Conservation (phyloP, 2,113 vertebrate genomes). For the Malurus cyaneus region DNA sequence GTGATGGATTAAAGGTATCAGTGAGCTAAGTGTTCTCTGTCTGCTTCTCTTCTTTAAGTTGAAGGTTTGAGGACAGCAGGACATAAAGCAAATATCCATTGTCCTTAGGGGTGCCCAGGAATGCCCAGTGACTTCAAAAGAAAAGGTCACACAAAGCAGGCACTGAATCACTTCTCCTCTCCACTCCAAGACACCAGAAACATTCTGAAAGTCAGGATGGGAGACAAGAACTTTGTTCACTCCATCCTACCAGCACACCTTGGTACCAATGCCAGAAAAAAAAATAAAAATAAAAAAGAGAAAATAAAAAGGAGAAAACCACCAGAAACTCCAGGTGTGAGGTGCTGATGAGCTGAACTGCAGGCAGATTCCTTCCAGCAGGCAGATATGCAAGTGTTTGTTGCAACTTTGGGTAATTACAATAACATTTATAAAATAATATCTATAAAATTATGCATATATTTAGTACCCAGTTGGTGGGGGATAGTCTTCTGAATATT, state of each 20-base stretch:
- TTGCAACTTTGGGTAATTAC: too few relatives aligned
- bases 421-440: too few relatives aligned
- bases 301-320: background rate
- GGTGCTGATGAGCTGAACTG: rapidly evolving
- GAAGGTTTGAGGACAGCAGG: background rate
- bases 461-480: background rate
- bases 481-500: background rate
- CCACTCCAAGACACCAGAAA: background rate
- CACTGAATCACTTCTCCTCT: background rate
- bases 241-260: background rate
- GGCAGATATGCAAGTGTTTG: background rate
- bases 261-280: background rate
- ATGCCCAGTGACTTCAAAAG: background rate
- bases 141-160: rapidly evolving
- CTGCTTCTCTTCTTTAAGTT: background rate
- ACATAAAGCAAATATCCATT: rapidly evolving
- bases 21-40: background rate
- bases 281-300: background rate
- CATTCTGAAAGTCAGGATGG: background rate
- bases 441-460: too few relatives aligned
- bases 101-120: rapidly evolving
- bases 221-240: background rate
- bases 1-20: background rate
- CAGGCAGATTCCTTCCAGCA: background rate
- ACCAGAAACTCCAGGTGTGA: background rate